Percentiles rank a stretch among this genome's conserved stretches.
Evolutionary conservation across 1,140 invertebrate species (phyloP).

Genomic region (Cyclargus thomasi): DNA sequence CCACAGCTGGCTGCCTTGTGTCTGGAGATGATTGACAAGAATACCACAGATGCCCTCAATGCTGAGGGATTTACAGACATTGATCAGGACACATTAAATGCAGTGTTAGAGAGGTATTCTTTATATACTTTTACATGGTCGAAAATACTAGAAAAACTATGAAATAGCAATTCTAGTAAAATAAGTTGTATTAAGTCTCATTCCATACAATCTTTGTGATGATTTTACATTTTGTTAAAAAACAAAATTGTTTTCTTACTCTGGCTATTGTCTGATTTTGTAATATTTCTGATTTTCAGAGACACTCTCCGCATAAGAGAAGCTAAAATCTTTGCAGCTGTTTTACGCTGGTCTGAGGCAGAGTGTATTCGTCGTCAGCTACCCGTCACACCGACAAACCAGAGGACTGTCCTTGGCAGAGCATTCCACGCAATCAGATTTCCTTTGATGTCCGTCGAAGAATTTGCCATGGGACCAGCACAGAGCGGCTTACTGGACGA

Average conservation of each 20-base stretch:
- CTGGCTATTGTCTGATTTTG: not conserved
- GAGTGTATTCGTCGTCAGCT: slow-evolving; percentile 83
- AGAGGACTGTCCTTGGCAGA: slow-evolving; percentile 80
- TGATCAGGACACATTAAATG: slow-evolving; percentile 87
- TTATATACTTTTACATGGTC: not conserved
- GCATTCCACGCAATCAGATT: slow-evolving; percentile 87
- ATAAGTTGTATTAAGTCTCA: too few species aligned
- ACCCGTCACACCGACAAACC: slow-evolving; percentile 81
- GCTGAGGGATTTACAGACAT: slow-evolving; percentile 93
- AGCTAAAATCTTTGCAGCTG: slow-evolving; percentile 86
- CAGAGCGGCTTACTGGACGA: slow-evolving; percentile 86
- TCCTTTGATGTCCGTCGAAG: slow-evolving; percentile 91
- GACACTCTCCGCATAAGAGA: slow-evolving; percentile 90
- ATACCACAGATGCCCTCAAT: slow-evolving; percentile 86
- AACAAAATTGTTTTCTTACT: not conserved
- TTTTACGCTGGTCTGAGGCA: slow-evolving; percentile 85
- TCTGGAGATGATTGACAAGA: slow-evolving; percentile 90
- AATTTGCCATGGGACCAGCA: slow-evolving; percentile 89
- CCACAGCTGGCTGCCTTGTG: slow-evolving; percentile 85
- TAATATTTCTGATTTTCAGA: slow-evolving; percentile 54
- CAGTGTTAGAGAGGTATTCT: slow-evolving; percentile 81
- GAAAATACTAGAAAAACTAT: too few species aligned
- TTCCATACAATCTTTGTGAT: too few species aligned
- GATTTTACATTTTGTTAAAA: too few species aligned
- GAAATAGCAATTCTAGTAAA: too few species aligned